Conservation (phyloP, 2,797 vertebrate species). For the Apogon hyalosoma region DNA sequence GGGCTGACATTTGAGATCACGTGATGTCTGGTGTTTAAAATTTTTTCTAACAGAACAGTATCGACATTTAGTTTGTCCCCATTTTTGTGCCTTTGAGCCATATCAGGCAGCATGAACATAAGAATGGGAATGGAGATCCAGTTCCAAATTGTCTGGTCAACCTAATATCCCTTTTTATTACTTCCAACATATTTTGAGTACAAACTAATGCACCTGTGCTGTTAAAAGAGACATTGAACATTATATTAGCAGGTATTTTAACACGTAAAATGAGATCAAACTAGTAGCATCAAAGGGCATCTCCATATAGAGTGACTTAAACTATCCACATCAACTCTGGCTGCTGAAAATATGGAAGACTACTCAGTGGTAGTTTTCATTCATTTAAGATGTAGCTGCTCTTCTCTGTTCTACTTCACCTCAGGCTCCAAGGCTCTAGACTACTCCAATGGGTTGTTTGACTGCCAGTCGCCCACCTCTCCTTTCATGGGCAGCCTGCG, state of each 20-base stretch:
- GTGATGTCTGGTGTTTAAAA: slow-evolving; percentile 44
- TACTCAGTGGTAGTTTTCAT: background rate
- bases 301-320: too few relatives aligned
- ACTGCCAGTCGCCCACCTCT: slow-evolving; percentile 97
- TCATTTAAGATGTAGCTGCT: background rate
- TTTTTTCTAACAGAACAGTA: slow-evolving; percentile 7
- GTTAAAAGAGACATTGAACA: too few relatives aligned
- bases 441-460: slow-evolving; percentile 95
- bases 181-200: too few relatives aligned
- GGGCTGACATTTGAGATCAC: slow-evolving; percentile 61
- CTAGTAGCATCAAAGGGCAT: too few relatives aligned
- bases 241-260: too few relatives aligned
- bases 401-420: slow-evolving; percentile 16
- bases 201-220: too few relatives aligned
- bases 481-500: slow-evolving; percentile 94
- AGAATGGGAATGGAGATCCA: too few relatives aligned
- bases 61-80: slow-evolving; percentile 36
- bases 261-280: too few relatives aligned
- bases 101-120: background rate
- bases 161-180: too few relatives aligned
- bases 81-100: slow-evolving; percentile 22
- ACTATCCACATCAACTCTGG: too few relatives aligned
- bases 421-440: slow-evolving; percentile 96
- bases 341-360: too few relatives aligned
- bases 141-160: too few relatives aligned